Base-by-base conservation (phyloP, 2,888 invertebrate species). In the Eulithis prunata region DNA sequence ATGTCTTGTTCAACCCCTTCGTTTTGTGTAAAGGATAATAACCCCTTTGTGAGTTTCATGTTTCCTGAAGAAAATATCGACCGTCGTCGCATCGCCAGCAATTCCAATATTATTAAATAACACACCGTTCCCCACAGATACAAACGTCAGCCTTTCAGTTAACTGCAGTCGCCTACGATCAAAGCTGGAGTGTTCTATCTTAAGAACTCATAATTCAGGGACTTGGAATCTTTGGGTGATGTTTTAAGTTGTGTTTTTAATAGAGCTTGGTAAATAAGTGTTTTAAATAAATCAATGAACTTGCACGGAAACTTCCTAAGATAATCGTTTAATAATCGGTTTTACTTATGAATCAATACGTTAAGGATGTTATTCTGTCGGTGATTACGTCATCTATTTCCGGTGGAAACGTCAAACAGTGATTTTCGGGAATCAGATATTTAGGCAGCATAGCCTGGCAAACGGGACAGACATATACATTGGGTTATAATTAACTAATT, bases 41-140 rank as follows among this genome's bases (percentile, higher is more conserved):
- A 51, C 49, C 57, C 10, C 21, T 49, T 43, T 11, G 14, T 21
- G 47, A 21, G 46, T 57, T 7, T 13, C 12, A 49, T 32, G 62
- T 58, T 59, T 38, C 74, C 70, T 65, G 67, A 75, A 56, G 28
- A 74, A 73, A 72, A 59, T 78, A 78, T 80, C 75, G 64, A 70
- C 38, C 62, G 52, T 59, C 67, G 61, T 59, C 68, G 61, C 66
- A 71, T 47, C 45, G 63, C 56, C 62, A 70, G 66, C 70, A 60
- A 59, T 71, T 65, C 71, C 57, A 64, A 62, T 70, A 68, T 64
- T 54, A 59, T 62, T 68, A 68, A 56, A 69, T 68, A 62, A 61
- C 10, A 6, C 10, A 41, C 46, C 45, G 46, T 60, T 66, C 57
- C 36, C 13, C 13, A 21, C 28, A 4, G 21, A 21, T 53, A 51